Evolutionary conservation across 2,113 vertebrate genomes (phyloP), one percentile per base, ranked within the genome.

Genomic region (Pelecanus crispus): DNA sequence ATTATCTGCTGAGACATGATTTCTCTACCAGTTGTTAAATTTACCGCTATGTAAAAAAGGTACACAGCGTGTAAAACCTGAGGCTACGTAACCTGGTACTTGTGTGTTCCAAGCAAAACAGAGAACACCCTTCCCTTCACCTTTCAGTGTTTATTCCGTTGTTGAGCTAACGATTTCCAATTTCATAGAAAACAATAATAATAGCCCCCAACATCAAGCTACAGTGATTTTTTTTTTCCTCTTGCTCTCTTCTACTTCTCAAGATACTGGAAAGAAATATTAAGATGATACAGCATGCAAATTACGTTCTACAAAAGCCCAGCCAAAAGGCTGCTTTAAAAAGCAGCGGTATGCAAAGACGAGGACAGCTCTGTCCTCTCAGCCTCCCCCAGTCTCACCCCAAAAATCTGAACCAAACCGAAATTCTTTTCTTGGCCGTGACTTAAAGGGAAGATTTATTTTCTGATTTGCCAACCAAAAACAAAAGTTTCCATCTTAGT

Each of bases 271-370:
- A 86, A 87, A 36, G 66, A 96, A 93, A 84, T 44, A 92, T 36
- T 80, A 95, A 96, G 91, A 97, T 92, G 95, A 81, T 42, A 67
- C 0, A 85, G 86, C 66, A 93, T 81, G 95, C 92, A 95, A 96
- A 97, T 96, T 89, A 95, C 96, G 75, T 90, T 94, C 95, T 94
- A 95, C 81, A 94, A 96, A 98, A 96, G 97, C 86, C 88, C 91
- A 88, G 94, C 94, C 92, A 93, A 95, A 84, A 93, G 80, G 83
- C 92, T 47, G 83, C 96, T 96, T 95, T 95, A 95, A 92, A 96
- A 92, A 97, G 96, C 81, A 81, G 90, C 12, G 63, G 96, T 97
- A 96, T 97, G 95, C 95, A 97, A 96, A 88, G 93, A 93, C 80
- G 25, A 96, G 77, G 71, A 86, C 86, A 96, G 92, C 63, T 92